A percentile compares a stretch with the other conserved stretches of the same genome.
Evolutionary conservation across 2,113 vertebrate species (phyloP).

Genomic region (Microtus richardsoni): DNA sequence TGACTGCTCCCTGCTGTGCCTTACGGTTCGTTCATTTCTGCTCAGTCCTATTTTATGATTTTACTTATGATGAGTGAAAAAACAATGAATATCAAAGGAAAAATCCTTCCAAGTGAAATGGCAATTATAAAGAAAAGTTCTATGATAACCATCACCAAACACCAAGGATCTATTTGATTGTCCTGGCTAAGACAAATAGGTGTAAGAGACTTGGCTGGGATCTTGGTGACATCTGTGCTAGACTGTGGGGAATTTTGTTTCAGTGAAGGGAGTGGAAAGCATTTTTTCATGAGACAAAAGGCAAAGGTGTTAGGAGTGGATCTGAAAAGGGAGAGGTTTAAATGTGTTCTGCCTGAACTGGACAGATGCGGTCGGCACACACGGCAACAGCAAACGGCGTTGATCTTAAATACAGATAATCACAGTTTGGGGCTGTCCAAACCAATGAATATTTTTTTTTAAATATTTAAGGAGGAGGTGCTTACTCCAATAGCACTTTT

Average conservation of each 20-base stretch:
- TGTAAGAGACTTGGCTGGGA: background rate
- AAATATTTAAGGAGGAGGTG: slow-evolving; percentile 18
- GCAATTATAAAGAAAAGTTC: background rate
- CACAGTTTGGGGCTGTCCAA: background rate
- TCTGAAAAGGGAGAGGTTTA: background rate
- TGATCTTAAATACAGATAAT: background rate
- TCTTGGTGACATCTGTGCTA: background rate
- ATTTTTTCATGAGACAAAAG: background rate
- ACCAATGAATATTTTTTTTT: background rate
- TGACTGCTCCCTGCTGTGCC: background rate
- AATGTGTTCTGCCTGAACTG: background rate
- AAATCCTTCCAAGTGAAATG: background rate
- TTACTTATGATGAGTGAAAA: background rate
- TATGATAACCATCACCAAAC: background rate
- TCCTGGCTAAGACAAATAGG: background rate
- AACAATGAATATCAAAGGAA: background rate
- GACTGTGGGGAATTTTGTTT: background rate
- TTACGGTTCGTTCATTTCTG: background rate
- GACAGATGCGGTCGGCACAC: background rate
- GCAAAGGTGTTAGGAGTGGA: background rate
- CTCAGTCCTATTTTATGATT: background rate
- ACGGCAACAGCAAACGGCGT: background rate
- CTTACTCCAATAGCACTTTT: slow-evolving; percentile 10
- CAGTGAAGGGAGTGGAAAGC: background rate
- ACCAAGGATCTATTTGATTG: background rate